A percentile compares a stretch with the other conserved stretches of the same genome.
phyloP scores from a whole-genome alignment of 2,797 vertebrate genomes.

The Eleutherodactylus coqui region DNA sequence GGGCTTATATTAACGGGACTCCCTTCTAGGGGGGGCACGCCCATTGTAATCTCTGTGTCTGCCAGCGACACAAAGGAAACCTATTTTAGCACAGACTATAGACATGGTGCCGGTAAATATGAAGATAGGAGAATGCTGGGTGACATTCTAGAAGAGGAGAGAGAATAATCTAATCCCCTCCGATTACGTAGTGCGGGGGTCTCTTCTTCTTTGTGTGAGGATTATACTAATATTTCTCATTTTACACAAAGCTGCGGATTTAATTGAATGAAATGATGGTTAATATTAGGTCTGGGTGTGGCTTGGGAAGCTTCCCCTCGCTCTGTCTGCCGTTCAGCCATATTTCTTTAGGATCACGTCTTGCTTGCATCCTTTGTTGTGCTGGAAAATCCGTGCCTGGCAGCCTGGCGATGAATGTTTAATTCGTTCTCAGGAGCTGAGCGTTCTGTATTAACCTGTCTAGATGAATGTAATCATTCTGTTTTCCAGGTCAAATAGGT shows the following conservation, averaged over 20 bases:
- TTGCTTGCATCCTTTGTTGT: slow-evolving; percentile 76
- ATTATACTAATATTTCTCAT: neutral
- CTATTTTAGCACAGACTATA: neutral
- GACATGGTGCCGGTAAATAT: slow-evolving; percentile 50
- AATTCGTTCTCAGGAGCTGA: neutral
- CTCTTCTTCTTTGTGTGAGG: neutral
- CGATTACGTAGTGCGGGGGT: too few species aligned
- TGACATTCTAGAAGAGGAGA: neutral
- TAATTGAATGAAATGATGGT: slow-evolving; percentile 66
- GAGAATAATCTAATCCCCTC: too few species aligned
- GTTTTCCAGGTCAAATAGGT: neutral
- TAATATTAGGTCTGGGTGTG: slow-evolving; percentile 76
- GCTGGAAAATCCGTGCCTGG: slow-evolving; percentile 65
- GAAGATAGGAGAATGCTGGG: neutral
- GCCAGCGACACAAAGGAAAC: slow-evolving; percentile 72
- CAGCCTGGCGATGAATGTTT: slow-evolving; percentile 4
- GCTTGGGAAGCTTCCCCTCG: slow-evolving; percentile 69
- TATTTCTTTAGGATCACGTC: slow-evolving; percentile 75
- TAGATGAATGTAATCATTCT: neutral
- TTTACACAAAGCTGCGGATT: slow-evolving; percentile 50
- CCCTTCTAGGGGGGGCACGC: slow-evolving; percentile 75
- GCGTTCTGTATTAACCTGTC: neutral
- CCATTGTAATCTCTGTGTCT: slow-evolving; percentile 72
- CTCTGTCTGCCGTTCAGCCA: slow-evolving; percentile 79
- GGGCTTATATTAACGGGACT: slow-evolving; percentile 49